These are phyloP conservation scores for Alectura lathami DNA, from an alignment of 2,113 vertebrate genomes.

Conservation along the genomic window DNA sequence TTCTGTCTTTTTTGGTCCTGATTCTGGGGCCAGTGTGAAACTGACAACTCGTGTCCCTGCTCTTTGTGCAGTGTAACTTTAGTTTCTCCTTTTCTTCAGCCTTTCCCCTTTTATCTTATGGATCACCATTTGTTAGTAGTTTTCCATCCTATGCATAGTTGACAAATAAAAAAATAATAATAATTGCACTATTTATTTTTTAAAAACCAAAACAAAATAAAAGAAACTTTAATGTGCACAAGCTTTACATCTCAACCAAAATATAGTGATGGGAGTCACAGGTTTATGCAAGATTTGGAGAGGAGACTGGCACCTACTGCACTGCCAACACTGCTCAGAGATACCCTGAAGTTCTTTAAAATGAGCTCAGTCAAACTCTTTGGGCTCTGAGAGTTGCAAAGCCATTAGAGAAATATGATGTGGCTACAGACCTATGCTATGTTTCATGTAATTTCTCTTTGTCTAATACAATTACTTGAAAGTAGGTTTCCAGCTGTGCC, in stretches of 20 bases:
- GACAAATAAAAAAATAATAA: background rate
- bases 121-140: background rate
- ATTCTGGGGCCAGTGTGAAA: background rate
- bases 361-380: accelerated
- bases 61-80: background rate
- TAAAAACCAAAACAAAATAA: too few species aligned
- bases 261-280: background rate
- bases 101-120: background rate
- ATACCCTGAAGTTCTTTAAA: background rate
- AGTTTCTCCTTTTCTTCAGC: background rate
- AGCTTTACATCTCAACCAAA: too few species aligned
- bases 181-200: too few species aligned
- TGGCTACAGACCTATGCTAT: background rate
- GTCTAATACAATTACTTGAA: background rate
- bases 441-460: background rate
- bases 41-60: background rate
- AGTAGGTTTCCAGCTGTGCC: background rate
- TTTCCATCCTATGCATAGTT: background rate
- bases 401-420: background rate
- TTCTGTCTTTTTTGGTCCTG: background rate
- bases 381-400: accelerated
- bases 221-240: too few species aligned
- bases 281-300: background rate
- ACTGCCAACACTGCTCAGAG: background rate
- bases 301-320: background rate